A percentile compares a stretch with the other conserved stretches of the same genome.
phyloP scores from a whole-genome alignment of 2,797 vertebrate genomes.

The Clarias platycephalus region DNA sequence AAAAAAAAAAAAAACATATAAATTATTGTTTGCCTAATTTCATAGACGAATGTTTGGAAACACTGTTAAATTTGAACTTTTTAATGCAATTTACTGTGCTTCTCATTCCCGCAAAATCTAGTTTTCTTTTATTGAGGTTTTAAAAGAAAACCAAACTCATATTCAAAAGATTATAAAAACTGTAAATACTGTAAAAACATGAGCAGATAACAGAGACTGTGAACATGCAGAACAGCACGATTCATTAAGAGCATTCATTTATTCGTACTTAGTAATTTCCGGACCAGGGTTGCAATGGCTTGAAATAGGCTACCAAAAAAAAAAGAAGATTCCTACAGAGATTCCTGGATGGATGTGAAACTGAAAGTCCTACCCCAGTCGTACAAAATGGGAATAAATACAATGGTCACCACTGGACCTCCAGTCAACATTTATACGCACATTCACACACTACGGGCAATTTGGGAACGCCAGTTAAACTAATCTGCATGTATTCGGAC shows the following conservation, averaged over 20 bases:
- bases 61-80: not conserved
- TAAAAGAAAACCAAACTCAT: not conserved
- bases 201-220: not conserved
- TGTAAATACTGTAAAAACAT: not conserved
- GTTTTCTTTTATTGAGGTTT: not conserved
- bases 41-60: not conserved
- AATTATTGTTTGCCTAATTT: not conserved
- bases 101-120: not conserved
- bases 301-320: not conserved
- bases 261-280: not conserved
- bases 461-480: no score
- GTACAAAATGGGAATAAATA: no score
- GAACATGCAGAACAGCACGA: not conserved
- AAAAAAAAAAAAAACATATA: not conserved
- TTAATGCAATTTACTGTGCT: not conserved
- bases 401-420: no score
- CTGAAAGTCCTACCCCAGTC: no score
- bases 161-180: not conserved
- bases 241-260: not conserved
- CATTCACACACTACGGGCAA: no score
- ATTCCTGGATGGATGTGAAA: no score
- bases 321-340: no score
- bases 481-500: no score
- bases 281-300: not conserved
- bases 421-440: no score